phyloP scores from a whole-genome alignment of 2,888 invertebrate species.

The Phasia obesa region DNA sequence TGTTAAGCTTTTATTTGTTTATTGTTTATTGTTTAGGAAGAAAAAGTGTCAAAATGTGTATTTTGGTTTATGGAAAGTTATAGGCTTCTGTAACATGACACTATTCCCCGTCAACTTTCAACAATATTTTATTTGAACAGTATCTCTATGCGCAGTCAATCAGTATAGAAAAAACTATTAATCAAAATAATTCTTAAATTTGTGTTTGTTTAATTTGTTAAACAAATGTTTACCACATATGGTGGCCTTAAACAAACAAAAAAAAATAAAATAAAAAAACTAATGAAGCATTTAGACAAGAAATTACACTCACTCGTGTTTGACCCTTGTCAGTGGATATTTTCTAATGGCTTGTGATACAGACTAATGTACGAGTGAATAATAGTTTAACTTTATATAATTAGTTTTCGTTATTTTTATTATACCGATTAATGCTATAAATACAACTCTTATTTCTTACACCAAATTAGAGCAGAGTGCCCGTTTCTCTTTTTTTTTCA shows the following conservation, averaged over 20 bases:
- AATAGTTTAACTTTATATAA: constrained; percentile 1
- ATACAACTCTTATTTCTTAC: too few species aligned
- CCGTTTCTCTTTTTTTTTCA: too few species aligned
- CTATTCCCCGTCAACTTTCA: not conserved
- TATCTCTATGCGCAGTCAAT: not conserved
- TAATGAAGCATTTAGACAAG: constrained; percentile 4
- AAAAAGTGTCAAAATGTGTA: too few species aligned
- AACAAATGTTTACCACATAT: constrained; percentile 28
- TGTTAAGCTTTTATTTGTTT: too few species aligned
- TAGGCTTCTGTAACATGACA: too few species aligned
- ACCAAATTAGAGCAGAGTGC: too few species aligned
- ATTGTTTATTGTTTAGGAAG: too few species aligned
- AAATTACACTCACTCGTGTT: not conserved
- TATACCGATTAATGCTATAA: not conserved
- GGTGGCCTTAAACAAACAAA: too few species aligned
- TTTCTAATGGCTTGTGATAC: too few species aligned
- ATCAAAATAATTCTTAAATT: constrained; percentile 31
- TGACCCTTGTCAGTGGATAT: too few species aligned
- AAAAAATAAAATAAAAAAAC: constrained; percentile 8
- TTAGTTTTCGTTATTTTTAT: not conserved
- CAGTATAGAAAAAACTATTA: constrained; percentile 4
- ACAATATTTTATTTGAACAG: not conserved
- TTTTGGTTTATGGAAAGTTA: too few species aligned
- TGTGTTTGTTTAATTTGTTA: constrained; percentile 19
- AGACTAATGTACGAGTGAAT: not conserved